Evolutionary conservation across 2,797 vertebrate genomes (phyloP), one percentile per base, ranked within the genome.

Genomic region (Buceros bicornis): DNA sequence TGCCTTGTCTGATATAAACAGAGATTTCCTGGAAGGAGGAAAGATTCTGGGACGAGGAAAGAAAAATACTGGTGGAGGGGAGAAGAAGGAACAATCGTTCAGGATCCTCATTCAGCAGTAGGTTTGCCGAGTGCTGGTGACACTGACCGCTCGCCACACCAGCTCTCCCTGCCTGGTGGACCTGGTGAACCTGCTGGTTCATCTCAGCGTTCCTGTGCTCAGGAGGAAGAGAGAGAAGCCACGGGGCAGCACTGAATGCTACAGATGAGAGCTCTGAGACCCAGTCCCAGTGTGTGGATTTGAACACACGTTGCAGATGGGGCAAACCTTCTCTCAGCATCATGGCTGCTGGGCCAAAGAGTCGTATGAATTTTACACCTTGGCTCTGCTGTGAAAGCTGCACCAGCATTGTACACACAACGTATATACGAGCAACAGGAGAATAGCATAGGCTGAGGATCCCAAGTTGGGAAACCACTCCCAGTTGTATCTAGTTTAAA

Each of bases 21-120:
- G 74, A 89, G 54, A 74, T 89, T 91, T 96, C 80, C 90, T 81
- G 76, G 69, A 89, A 94, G 56, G 71, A 90, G 61, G 50, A 67
- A 40, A 82, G 70, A 73, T 76, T 91, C 61, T 95, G 70, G 72
- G 71, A 71, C 65, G 81, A 47, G 61, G 57, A 54, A 72, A 57
- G 57, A 57, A 94, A 91, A 93, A 73, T 65, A 53, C 42, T 82
- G 72, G 31, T 42, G 15, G 64, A 62, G 43, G 28, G 65, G 40
- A 90, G 51, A 31, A 74, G 85, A 54, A 89, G 54, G 67, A 89
- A 48, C 40, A 71, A 26, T 45, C 0, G 1, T 28, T 82, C 47
- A 31, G 57, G 54, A 76, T 72, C 43, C 43, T 48, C 13, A 21
- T 20, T 50, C 64, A 66, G 73, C 74, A 77, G 37, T 3, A 33